Evolutionary conservation across 1,140 invertebrate genomes (phyloP), one percentile per base, ranked within the genome.

Genomic region (Brachionus plicatilis): DNA sequence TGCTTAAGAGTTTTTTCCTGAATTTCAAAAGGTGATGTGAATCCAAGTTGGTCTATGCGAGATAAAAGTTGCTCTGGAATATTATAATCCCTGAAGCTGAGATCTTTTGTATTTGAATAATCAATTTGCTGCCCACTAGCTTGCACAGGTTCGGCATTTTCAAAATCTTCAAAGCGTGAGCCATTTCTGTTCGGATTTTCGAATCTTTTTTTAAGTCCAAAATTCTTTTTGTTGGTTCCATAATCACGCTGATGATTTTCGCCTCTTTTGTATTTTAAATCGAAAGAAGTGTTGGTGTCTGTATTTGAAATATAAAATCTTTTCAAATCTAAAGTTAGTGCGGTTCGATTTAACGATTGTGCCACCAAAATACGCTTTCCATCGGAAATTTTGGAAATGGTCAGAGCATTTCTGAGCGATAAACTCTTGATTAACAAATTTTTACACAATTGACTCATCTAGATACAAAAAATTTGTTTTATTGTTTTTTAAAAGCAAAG

Each of bases 81-180:
- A n/a, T 82, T 24, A 82, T 14, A 82, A 68, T 65, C 53, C 20
- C 20, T 20, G 24, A 82, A 82, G 5, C 27, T 41, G 8, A 14
- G 43, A 29, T 76, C 43, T n/a, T 76, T 27, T 45, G 41, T 82
- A 17, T 82, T 82, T 65, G 33, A 65, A 17, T 82, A 65, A 60
- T 43, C 33, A 9, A 43, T 45, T 45, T 65, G 20, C 45, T 60
- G 41, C 3, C 79, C 79, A 45, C 8, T 82, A 20, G 79, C n/a
- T 47, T 65, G 20, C 12, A 82, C 53, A 20, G 79, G 79, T 37
- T 41, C 29, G 6, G 79, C 50, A 65, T 82, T 37, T 65, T 82
- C 53, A 68, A 82, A 82, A 12, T 82, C 79, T 65, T 82, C 79
- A 33, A 65, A 53, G 12, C 27, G 17, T 20, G 72, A 76, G 7